phyloP scores from a whole-genome alignment of 2,797 vertebrate species.

The Chloroceryle inda region DNA sequence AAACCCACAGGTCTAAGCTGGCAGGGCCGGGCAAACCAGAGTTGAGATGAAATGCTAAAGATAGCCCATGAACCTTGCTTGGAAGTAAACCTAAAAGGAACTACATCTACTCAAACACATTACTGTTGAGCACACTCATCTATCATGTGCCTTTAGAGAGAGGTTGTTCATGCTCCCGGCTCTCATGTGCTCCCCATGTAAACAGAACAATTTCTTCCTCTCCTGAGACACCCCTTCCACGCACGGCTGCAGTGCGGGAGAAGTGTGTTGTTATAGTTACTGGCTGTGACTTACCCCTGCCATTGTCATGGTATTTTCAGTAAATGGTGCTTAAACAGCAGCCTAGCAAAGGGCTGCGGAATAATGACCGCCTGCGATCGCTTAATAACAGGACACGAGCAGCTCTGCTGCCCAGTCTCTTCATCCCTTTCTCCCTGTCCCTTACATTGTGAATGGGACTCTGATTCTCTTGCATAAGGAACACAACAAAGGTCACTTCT shows the following conservation, averaged over 20 bases:
- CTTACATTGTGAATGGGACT: not conserved
- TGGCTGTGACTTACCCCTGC: constrained; percentile 58
- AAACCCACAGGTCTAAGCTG: not conserved
- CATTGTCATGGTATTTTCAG: constrained; percentile 26
- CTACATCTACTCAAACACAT: not conserved
- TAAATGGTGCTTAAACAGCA: constrained; percentile 11
- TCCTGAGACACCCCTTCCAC: not conserved
- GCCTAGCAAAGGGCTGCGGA: not conserved
- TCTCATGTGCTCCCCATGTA: not conserved
- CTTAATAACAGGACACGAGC: not conserved
- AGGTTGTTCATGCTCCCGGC: not conserved
- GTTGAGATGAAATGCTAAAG: not conserved
- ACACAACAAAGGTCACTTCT: not conserved
- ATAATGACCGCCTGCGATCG: not conserved
- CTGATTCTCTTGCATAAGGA: not conserved
- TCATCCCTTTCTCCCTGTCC: not conserved
- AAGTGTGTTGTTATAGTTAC: constrained; percentile 73
- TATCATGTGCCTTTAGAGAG: not conserved
- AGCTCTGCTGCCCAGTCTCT: not conserved
- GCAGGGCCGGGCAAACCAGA: accelerated
- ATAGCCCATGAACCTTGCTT: not conserved
- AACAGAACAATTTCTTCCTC: constrained; percentile 6
- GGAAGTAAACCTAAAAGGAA: not conserved
- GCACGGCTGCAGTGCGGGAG: not conserved
- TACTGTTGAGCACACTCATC: not conserved